Evolutionary conservation across 2,797 vertebrate species (phyloP), one percentile per base, ranked within the genome.

Genomic region (Salmo trutta): DNA sequence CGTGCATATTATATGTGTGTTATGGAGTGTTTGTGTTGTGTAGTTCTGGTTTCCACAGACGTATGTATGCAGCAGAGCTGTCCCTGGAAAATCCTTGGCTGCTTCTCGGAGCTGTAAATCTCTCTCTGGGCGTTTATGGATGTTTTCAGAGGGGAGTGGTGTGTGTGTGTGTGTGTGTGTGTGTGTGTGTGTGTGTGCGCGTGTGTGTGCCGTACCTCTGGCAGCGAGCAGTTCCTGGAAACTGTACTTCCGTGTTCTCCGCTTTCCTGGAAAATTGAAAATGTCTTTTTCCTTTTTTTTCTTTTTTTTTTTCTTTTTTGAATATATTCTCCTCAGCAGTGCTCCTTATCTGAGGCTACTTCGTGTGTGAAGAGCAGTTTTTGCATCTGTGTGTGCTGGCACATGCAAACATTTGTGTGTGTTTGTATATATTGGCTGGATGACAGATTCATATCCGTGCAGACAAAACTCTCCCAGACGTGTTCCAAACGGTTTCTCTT

Each of bases 201-300:
- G 51, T 27, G 51, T 54, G 71, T 31, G 21, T 29, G 24, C 4
- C 21, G 87, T 91, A 92, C 92, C 92, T 93, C 94, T 96, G 96
- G 95, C 95, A 94, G 87, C 83, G 74, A 90, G 89, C 86, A 91
- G 89, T 98, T 98, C 96, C 94, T 97, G 95, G 97, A 97, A 98
- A 94, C 93, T 93, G 83, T 82, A 93, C 94, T 92, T 93, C 94
- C 91, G 88, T 92, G 95, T 96, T 96, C 95, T 93, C 94, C 93
- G 92, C 94, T 96, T 98, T 98, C 97, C 96, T 94, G 96, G 97
- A 98, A 98, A 98, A 96, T 96, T 95, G 94, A 95, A 93, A 94
- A 83, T 91, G 90, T 93, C 89, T 93, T 95, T 93, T 94, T 89
- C 90, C 91, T 93, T 92, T 93, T 94, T 91, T 15, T 54, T 65